Conservation (phyloP, 2,113 vertebrate species). For the Gyps fulvus region DNA sequence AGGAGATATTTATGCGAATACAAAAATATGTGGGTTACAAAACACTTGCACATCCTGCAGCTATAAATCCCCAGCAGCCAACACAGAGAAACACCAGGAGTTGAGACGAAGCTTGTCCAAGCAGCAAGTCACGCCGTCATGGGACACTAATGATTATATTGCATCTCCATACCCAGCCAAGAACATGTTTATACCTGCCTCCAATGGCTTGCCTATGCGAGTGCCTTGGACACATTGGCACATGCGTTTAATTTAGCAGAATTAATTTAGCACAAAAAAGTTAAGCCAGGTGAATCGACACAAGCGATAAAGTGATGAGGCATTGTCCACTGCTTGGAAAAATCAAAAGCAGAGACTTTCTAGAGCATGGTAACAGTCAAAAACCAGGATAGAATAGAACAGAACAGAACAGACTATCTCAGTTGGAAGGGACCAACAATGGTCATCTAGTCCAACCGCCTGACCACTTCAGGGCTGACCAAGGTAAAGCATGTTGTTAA, state of each 20-base stretch:
- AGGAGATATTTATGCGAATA: not conserved
- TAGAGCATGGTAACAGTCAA: not conserved
- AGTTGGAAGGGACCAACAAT: not conserved
- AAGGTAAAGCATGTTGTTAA: not conserved
- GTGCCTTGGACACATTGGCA: not conserved
- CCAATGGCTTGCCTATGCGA: not conserved
- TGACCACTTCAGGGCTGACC: not conserved
- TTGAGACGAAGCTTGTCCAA: not conserved
- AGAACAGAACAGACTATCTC: not conserved
- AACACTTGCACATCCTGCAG: not conserved
- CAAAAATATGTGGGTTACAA: fast-evolving
- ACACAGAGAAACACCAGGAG: not conserved
- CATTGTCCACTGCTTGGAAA: not conserved
- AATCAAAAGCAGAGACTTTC: not conserved
- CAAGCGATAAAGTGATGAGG: not conserved
- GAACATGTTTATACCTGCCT: too few relatives aligned
- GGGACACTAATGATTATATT: not conserved
- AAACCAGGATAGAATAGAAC: not conserved
- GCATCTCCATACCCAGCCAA: not conserved
- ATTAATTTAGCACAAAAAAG: not conserved
- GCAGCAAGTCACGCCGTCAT: not conserved
- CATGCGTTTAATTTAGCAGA: not conserved
- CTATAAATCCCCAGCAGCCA: not conserved
- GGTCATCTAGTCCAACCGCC: not conserved
- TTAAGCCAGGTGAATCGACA: not conserved